phyloP scores from a whole-genome alignment of 2,888 invertebrate genomes.

The Drosophila antonietae region DNA sequence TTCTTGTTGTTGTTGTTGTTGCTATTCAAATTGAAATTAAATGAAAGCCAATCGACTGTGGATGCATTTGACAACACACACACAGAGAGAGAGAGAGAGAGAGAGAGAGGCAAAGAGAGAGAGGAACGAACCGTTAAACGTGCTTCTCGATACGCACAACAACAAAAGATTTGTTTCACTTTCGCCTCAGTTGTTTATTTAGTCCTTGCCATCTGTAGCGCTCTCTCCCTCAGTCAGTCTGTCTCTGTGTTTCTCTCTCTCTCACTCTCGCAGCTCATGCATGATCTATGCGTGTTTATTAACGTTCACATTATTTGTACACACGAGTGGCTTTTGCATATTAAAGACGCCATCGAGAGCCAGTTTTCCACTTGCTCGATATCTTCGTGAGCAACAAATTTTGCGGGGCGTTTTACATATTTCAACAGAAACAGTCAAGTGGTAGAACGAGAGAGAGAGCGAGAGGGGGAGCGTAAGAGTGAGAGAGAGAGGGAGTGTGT shows the following conservation, averaged over 20 bases:
- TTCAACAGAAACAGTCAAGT: neutral
- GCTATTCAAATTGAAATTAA: constrained; percentile 22
- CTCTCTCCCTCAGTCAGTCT: too few relatives aligned
- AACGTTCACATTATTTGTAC: constrained; percentile 60
- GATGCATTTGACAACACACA: constrained; percentile 20
- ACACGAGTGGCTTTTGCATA: constrained; percentile 62
- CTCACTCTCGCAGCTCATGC: neutral
- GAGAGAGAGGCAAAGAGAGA: neutral
- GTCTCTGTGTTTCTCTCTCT: too few relatives aligned
- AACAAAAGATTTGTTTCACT: constrained; percentile 55
- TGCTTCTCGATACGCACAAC: neutral
- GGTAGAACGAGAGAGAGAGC: neutral
- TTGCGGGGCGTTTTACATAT: constrained; percentile 44
- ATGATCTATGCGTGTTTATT: constrained; percentile 53
- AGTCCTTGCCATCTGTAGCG: neutral
- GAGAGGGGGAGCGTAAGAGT: neutral
- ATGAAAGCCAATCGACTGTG: constrained; percentile 38
- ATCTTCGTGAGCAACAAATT: constrained; percentile 20
- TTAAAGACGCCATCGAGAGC: constrained; percentile 35
- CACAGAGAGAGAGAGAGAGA: too few relatives aligned
- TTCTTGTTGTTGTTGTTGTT: neutral
- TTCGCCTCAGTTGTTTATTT: constrained; percentile 27
- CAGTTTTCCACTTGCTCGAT: constrained; percentile 17
- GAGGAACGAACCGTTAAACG: constrained; percentile 35
- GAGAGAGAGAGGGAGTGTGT: neutral